Evolutionary conservation across 2,888 invertebrate species (phyloP).

Genomic region (Sesamia inferens): DNA sequence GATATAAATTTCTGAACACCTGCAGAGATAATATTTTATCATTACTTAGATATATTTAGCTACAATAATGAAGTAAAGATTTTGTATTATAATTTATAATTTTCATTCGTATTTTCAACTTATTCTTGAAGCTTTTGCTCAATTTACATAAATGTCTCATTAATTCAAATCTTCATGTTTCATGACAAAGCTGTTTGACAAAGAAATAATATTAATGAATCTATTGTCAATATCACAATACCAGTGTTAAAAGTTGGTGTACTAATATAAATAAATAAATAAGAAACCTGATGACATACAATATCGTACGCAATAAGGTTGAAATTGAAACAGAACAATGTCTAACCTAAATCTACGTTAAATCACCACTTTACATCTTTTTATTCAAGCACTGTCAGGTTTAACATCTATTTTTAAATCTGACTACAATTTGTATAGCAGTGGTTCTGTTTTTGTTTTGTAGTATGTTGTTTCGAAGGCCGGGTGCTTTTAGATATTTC

Average conservation of each 20-base stretch:
- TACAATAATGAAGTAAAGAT: not conserved
- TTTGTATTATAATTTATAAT: slow-evolving; percentile 1
- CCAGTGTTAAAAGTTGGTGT: too few species aligned
- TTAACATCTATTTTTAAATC: not conserved
- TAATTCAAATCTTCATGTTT: slow-evolving; percentile 33
- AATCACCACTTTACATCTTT: not conserved
- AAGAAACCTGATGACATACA: not conserved
- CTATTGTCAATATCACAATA: slow-evolving; percentile 12
- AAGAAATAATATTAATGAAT: slow-evolving; percentile 13
- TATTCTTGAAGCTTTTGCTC: not conserved
- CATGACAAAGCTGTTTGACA: slow-evolving; percentile 22
- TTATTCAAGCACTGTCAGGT: too few species aligned
- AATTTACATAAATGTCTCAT: slow-evolving; percentile 38
- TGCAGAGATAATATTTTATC: slow-evolving; percentile 8
- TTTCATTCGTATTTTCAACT: not conserved
- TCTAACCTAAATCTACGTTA: not conserved
- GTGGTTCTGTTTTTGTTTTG: not conserved
- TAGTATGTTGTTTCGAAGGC: not conserved
- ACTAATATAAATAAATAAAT: too few species aligned
- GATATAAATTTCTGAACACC: slow-evolving; percentile 10
- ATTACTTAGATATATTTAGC: not conserved
- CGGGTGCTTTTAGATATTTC: too few species aligned
- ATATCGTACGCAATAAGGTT: not conserved
- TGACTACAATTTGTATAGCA: not conserved
- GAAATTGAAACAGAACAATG: not conserved